Percentiles rank a stretch among this genome's conserved stretches.
phyloP scores from a whole-genome alignment of 2,888 invertebrate genomes.

The Temnothorax rugatulus region DNA sequence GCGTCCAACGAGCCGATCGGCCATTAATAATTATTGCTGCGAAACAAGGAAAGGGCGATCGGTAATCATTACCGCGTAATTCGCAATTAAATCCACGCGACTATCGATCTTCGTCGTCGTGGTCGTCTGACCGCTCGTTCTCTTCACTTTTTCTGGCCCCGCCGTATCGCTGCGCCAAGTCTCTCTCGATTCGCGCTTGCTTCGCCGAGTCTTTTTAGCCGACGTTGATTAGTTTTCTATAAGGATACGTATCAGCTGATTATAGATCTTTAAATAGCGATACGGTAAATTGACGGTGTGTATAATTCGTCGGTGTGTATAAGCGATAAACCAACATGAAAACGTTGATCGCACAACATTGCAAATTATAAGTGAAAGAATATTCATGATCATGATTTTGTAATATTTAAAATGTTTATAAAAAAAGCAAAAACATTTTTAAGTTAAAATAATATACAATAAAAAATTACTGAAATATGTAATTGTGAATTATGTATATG shows the following conservation, averaged over 20 bases:
- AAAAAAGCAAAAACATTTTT: no score
- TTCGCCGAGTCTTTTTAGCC: slow-evolving; percentile 26
- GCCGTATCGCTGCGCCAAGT: slow-evolving; percentile 30
- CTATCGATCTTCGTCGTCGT: slow-evolving; percentile 51
- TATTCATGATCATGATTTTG: slow-evolving; percentile 7
- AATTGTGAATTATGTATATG: not conserved
- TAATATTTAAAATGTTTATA: not conserved
- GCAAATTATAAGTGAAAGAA: not conserved
- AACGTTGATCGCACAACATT: not conserved
- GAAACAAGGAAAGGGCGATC: slow-evolving; percentile 44
- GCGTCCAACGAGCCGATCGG: slow-evolving; percentile 20
- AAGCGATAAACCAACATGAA: not conserved
- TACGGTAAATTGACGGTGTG: not conserved
- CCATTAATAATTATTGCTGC: slow-evolving; percentile 46
- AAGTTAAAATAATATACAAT: not conserved
- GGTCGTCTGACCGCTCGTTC: slow-evolving; percentile 32
- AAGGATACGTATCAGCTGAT: slow-evolving; percentile 28
- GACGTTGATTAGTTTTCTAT: slow-evolving; percentile 44
- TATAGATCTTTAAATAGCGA: slow-evolving; percentile 20
- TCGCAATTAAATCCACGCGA: slow-evolving; percentile 53
- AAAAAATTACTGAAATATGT: not conserved
- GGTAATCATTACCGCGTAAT: slow-evolving; percentile 43
- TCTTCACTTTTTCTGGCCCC: slow-evolving; percentile 41
- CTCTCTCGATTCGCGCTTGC: slow-evolving; percentile 55
- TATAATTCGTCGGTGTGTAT: not conserved